Evolutionary conservation across 2,113 vertebrate species (phyloP).

Genomic region (Xyliphius kryptos): DNA sequence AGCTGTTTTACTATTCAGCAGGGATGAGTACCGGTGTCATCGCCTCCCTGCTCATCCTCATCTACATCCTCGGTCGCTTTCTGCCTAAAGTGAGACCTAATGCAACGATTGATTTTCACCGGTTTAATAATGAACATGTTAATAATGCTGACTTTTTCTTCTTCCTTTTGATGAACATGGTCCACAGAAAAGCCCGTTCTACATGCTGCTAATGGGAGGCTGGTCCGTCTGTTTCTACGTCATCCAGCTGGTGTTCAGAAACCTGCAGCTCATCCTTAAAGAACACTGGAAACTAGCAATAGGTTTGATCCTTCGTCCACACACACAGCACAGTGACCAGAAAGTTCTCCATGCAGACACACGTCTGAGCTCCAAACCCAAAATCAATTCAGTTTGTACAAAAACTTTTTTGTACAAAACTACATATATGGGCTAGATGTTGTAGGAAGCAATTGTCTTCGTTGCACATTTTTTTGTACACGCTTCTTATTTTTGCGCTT

Average conservation of each 20-base stretch:
- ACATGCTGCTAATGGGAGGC: slow-evolving; percentile 79
- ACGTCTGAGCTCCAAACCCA: too few species aligned
- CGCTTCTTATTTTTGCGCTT: too few species aligned
- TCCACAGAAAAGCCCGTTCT: slow-evolving; percentile 83
- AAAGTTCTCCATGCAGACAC: too few species aligned
- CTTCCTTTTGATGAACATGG: slow-evolving; percentile 24
- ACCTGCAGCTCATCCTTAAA: slow-evolving; percentile 76
- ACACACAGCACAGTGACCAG: neutral
- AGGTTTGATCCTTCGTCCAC: slow-evolving; percentile 52
- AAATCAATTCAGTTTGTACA: too few species aligned
- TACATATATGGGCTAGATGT: too few species aligned
- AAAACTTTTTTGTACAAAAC: too few species aligned
- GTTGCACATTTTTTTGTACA: too few species aligned
- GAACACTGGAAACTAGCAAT: slow-evolving; percentile 84
- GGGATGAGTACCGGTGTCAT: slow-evolving; percentile 86
- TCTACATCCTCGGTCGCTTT: slow-evolving; percentile 79
- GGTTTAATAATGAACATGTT: too few species aligned
- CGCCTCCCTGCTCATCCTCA: slow-evolving; percentile 83
- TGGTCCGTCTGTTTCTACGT: slow-evolving; percentile 96
- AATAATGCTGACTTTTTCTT: too few species aligned
- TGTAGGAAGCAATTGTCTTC: too few species aligned
- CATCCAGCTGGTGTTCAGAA: slow-evolving; percentile 86
- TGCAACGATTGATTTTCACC: neutral
- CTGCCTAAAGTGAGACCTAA: slow-evolving; percentile 76
- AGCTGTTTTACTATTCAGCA: slow-evolving; percentile 85